phyloP scores from a whole-genome alignment of 2,888 invertebrate genomes.

The Balanococcus diminutus region DNA sequence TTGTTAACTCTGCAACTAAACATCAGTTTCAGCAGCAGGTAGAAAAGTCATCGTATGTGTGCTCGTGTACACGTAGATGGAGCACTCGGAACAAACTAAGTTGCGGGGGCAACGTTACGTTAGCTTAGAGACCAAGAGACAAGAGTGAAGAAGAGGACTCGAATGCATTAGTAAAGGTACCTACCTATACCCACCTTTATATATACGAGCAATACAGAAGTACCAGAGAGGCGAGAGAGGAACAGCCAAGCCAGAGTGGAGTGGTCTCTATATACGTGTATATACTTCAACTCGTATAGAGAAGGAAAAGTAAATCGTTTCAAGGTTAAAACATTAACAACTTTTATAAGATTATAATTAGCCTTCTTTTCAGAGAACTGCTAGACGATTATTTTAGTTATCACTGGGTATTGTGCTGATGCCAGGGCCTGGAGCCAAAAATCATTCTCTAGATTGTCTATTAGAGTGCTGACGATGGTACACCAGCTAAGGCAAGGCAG shows the following conservation, averaged over 20 bases:
- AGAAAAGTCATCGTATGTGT: neutral
- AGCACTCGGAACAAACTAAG: neutral
- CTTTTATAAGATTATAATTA: slow-evolving; percentile 50
- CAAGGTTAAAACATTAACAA: slow-evolving; percentile 53
- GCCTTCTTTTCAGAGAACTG: slow-evolving; percentile 35
- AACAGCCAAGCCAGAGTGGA: neutral
- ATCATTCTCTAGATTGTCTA: slow-evolving; percentile 39
- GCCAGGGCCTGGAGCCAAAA: slow-evolving; percentile 53
- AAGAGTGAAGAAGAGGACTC: neutral
- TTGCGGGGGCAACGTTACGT: neutral
- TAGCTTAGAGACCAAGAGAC: neutral
- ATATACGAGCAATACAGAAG: neutral
- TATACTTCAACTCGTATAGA: neutral
- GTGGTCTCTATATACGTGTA: neutral
- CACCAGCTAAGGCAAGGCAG: neutral
- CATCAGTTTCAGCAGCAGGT: neutral
- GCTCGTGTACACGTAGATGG: neutral
- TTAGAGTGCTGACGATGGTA: slow-evolving; percentile 9
- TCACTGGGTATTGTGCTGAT: slow-evolving; percentile 47
- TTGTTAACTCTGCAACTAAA: neutral
- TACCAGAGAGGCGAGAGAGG: neutral
- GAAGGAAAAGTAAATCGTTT: slow-evolving; percentile 46
- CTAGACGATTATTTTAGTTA: slow-evolving; percentile 52
- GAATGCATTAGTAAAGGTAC: neutral
- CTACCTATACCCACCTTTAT: neutral